These are phyloP conservation scores for Euspilapteryx auroguttella DNA, from an alignment of 2,888 invertebrate species.

Conservation along the genomic window DNA sequence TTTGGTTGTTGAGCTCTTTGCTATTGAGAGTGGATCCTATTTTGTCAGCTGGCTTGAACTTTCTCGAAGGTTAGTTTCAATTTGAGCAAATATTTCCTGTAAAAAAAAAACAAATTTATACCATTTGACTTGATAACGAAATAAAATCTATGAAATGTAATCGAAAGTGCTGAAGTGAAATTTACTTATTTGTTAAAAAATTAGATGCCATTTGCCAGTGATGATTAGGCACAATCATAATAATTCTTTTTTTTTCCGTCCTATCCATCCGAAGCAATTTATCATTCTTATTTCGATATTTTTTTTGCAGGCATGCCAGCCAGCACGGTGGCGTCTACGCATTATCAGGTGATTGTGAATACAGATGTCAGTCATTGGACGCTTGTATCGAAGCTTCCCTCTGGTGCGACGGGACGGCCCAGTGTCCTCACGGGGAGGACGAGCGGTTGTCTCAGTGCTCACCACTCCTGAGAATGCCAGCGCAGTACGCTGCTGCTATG, in stretches of 20 bases:
- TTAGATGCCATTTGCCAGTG: no score
- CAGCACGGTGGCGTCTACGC: conserved; percentile 58
- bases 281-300: no score
- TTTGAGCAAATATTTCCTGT: no score
- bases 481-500: conserved; percentile 67
- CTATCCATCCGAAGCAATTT: no score
- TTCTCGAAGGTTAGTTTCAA: conserved; percentile 51
- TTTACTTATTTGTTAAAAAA: no score
- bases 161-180: no score
- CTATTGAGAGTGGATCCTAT: conserved; percentile 74
- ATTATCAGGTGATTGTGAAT: conserved; percentile 71
- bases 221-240: no score
- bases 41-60: conserved; percentile 84
- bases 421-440: conserved; percentile 81
- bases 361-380: conserved; percentile 76
- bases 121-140: no score
- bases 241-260: no score
- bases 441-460: conserved; percentile 81
- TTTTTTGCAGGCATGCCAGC: conserved; percentile 59
- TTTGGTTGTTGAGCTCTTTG: conserved; percentile 78
- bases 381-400: conserved; percentile 79
- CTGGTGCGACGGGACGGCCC: conserved; percentile 79
- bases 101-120: no score
- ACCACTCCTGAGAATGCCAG: conserved; percentile 74
- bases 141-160: no score